Evolutionary conservation across 2,113 vertebrate species (phyloP).

Genomic region (Thymallus thymallus): DNA sequence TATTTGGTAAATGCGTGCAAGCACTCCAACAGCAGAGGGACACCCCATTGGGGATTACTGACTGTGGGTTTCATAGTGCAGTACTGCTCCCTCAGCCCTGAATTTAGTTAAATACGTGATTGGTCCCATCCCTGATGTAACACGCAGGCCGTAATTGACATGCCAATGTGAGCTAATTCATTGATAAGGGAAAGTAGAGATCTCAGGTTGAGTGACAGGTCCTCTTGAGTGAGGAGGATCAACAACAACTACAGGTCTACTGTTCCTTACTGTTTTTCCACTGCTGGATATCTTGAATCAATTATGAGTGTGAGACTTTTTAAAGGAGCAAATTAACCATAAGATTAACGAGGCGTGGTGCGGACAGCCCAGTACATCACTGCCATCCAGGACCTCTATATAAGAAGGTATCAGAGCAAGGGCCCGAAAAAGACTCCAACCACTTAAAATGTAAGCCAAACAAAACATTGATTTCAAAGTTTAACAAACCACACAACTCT

Average conservation of each 20-base stretch:
- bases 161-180: conserved; percentile 11
- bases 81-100: conserved; percentile 6
- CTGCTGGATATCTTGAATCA: conserved; percentile 27
- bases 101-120: conserved; percentile 50
- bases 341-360: background rate
- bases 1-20: conserved; percentile 17
- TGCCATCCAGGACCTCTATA: too few relatives aligned
- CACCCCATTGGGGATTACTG: too few relatives aligned
- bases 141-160: conserved; percentile 44
- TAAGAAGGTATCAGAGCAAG: too few relatives aligned
- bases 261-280: conserved; percentile 23
- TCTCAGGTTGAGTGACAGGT: conserved; percentile 34
- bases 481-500: too few relatives aligned
- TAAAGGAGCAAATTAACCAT: conserved; percentile 12
- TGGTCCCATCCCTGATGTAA: conserved; percentile 45
- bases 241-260: background rate
- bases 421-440: too few relatives aligned
- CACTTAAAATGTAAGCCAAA: too few relatives aligned
- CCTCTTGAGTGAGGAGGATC: conserved; percentile 1
- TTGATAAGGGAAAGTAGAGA: conserved; percentile 28
- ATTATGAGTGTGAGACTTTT: conserved; percentile 15
- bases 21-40: background rate
- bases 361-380: too few relatives aligned
- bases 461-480: too few relatives aligned
- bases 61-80: too few relatives aligned